phyloP scores from a whole-genome alignment of 2,888 invertebrate genomes.

The Eurytoma adleriae region DNA sequence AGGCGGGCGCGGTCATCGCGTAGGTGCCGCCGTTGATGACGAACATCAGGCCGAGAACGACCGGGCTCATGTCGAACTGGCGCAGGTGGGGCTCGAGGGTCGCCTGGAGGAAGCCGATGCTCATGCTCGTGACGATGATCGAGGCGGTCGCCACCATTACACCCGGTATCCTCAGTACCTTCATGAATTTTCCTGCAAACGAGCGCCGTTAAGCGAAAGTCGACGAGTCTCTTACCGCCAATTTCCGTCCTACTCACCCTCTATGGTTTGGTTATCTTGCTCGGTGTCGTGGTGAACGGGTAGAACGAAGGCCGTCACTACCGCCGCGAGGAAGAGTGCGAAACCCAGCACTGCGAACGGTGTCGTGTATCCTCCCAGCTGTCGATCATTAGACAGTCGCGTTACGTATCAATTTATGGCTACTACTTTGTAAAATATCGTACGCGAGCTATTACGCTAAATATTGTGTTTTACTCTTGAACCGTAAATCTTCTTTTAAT shows the following conservation, averaged over 20 bases:
- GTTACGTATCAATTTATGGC: not conserved
- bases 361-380: slow-evolving; percentile 86
- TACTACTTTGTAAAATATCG: not conserved
- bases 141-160: slow-evolving; percentile 84
- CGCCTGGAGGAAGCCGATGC: slow-evolving; percentile 92
- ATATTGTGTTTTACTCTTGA: too few relatives aligned
- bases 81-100: slow-evolving; percentile 93
- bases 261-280: slow-evolving; percentile 69
- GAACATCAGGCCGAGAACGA: slow-evolving; percentile 87
- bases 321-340: slow-evolving; percentile 84
- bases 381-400: not conserved
- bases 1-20: slow-evolving; percentile 86
- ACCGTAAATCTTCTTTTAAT: too few relatives aligned
- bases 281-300: slow-evolving; percentile 82
- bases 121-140: slow-evolving; percentile 87
- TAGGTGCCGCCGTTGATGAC: slow-evolving; percentile 90
- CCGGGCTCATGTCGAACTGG: slow-evolving; percentile 83
- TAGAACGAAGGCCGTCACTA: slow-evolving; percentile 85
- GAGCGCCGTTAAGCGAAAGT: not conserved
- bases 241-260: slow-evolving; percentile 75
- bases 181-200: slow-evolving; percentile 72
- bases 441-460: not conserved
- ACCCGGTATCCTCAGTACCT: slow-evolving; percentile 85
- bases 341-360: slow-evolving; percentile 90
- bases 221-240: not conserved